A percentile compares a stretch with the other conserved stretches of the same genome.
phyloP scores from a whole-genome alignment of 2,113 vertebrate genomes.

The Centropus bengalensis region DNA sequence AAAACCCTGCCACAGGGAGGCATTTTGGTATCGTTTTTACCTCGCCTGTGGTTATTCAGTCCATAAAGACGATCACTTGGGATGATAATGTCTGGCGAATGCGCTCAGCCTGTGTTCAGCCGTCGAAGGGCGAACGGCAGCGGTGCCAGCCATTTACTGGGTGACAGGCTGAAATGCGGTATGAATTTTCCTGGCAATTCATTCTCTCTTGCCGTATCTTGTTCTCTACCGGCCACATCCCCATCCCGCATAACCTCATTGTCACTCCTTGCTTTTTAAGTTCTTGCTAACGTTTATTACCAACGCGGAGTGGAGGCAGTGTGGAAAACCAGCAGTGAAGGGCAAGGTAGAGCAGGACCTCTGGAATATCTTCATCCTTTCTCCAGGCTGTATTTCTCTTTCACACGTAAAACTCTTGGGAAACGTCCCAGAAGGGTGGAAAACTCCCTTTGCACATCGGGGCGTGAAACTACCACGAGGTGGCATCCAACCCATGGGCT shows the following conservation, averaged over 20 bases:
- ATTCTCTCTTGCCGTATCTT: neutral
- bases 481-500: slow-evolving; percentile 29
- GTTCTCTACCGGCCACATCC: neutral
- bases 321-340: neutral
- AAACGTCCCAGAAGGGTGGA: neutral
- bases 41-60: neutral
- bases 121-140: neutral
- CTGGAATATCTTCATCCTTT: neutral
- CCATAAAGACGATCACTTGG: neutral
- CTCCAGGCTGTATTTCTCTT: neutral
- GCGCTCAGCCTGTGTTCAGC: neutral
- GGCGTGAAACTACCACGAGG: slow-evolving; percentile 24
- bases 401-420: neutral
- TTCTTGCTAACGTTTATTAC: neutral
- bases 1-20: neutral
- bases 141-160: neutral
- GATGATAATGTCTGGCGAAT: neutral
- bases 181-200: neutral
- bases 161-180: neutral
- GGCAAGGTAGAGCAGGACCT: neutral
- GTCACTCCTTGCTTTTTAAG: neutral
- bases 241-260: too few relatives aligned
- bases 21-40: neutral
- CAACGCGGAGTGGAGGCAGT: neutral
- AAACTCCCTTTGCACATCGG: neutral